Base-by-base conservation (phyloP, 2,888 invertebrate genomes). In the Xylota sylvarum region DNA sequence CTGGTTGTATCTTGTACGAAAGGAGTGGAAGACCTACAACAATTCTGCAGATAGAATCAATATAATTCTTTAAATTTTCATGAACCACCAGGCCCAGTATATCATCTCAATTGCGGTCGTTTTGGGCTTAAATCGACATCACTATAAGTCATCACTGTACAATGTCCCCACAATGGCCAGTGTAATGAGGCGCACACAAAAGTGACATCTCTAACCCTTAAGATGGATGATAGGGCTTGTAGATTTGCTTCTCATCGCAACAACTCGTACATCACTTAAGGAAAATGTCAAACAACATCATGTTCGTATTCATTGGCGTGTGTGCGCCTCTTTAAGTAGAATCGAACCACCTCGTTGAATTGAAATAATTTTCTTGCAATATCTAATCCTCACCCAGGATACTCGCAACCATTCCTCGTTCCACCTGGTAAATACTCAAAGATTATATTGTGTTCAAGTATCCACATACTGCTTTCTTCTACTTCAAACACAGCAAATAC, bases 221-320 rank as follows among this genome's bases (percentile, higher is more conserved):
- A 70, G 56, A 56, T 40, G 32, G 19, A 23, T 52, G 43, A 46
- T 27, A 48, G 17, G 23, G 23, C 1, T 4, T 9, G 9, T 10
- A 67, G 17, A 10, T 37, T 37, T 30, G 52, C 17, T 10, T 12
- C 35, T 46, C 52, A 43, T 43, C 5, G 62, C 27, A 67, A 73
- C 37, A 56, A 69, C 48, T 64, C 50, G 35, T 80, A 69, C 62
- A 80, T 67, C 70, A 72, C 69, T 58, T 65, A 81, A 72, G 81
- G 70, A 69, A 85, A 81, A 85, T 85, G 76, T 74, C 85, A 81
- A 72, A 85, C 85, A 81, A 37, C 76, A 62, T 81, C 37, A 72
- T 48, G 32, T 79, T 62, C 69, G 58, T 55, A 67, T 67, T 37
- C 72, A 60, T 50, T 73, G 73, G 65, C 40, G 55, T 79, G 67